These are phyloP conservation scores for Periplaneta americana DNA, from an alignment of 1,140 invertebrate species.

Conservation along the genomic window DNA sequence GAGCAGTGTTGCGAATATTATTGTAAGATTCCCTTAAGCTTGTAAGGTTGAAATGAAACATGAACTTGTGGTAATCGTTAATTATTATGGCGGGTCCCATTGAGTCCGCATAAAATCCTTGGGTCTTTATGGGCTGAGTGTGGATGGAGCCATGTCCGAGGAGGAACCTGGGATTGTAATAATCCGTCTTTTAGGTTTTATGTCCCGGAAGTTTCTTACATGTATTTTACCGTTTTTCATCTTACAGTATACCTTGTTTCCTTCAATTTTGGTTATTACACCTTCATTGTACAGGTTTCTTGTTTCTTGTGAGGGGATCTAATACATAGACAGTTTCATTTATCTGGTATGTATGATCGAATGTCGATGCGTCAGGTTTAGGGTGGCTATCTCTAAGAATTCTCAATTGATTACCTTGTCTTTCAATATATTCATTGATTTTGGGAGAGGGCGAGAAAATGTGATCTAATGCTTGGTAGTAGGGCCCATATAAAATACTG, in stretches of 20 bases:
- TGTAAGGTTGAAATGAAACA: not conserved
- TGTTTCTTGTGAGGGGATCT: not conserved
- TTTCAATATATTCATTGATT: not conserved
- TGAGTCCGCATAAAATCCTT: not conserved
- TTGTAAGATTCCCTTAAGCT: not conserved
- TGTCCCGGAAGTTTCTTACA: not conserved
- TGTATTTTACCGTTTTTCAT: conserved; percentile 2
- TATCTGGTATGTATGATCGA: not conserved
- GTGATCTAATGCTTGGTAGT: not conserved
- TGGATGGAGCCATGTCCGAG: not conserved
- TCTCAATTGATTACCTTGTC: not conserved
- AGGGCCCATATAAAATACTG: not conserved
- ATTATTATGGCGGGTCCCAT: too few relatives aligned
- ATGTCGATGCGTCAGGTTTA: not conserved
- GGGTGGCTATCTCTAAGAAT: not conserved
- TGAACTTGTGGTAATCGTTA: not conserved
- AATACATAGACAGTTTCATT: not conserved
- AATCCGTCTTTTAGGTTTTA: not conserved
- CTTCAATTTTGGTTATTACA: not conserved
- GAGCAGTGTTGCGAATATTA: too few relatives aligned
- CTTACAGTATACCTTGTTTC: not conserved
- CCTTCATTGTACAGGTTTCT: not conserved
- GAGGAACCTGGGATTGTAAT: not conserved
- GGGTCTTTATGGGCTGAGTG: not conserved
- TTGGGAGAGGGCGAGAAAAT: not conserved